These are phyloP conservation scores for Eilema griseolum DNA, from an alignment of 2,888 invertebrate genomes.

Conservation along the genomic window DNA sequence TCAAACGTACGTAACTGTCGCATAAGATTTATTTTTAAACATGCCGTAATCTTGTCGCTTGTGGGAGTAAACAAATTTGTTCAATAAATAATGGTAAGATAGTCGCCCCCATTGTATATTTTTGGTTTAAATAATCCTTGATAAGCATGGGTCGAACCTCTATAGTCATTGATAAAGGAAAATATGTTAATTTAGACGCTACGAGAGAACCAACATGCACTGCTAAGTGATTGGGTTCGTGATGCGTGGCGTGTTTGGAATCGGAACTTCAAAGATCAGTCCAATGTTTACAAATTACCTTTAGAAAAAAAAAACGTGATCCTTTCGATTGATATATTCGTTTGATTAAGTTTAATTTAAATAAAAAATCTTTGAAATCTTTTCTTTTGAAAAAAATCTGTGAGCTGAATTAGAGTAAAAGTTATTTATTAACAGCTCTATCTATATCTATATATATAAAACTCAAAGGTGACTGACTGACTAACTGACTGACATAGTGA, in stretches of 20 bases:
- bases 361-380: conserved; percentile 56
- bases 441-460: too few relatives aligned
- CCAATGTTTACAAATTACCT: conserved; percentile 84
- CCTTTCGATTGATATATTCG: conserved; percentile 69
- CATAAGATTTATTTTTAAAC: conserved; percentile 82
- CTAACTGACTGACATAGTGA: too few relatives aligned
- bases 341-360: conserved; percentile 65
- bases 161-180: conserved; percentile 83
- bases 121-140: conserved; percentile 79
- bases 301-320: conserved; percentile 65
- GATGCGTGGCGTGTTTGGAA: conserved; percentile 80
- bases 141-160: conserved; percentile 78
- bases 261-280: conserved; percentile 74
- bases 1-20: conserved; percentile 79
- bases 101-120: conserved; percentile 78
- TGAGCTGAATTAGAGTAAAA: conserved; percentile 38
- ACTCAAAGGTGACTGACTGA: too few relatives aligned
- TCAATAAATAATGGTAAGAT: conserved; percentile 65
- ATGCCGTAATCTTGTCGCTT: conserved; percentile 79
- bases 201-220: conserved; percentile 80
- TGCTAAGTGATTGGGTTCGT: conserved; percentile 85
- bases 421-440: conserved; percentile 23
- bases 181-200: conserved; percentile 84
- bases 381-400: conserved; percentile 37
- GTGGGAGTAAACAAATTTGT: conserved; percentile 84